Evolutionary conservation across 2,113 vertebrate genomes (phyloP).

Genomic region (Nothocercus julius): DNA sequence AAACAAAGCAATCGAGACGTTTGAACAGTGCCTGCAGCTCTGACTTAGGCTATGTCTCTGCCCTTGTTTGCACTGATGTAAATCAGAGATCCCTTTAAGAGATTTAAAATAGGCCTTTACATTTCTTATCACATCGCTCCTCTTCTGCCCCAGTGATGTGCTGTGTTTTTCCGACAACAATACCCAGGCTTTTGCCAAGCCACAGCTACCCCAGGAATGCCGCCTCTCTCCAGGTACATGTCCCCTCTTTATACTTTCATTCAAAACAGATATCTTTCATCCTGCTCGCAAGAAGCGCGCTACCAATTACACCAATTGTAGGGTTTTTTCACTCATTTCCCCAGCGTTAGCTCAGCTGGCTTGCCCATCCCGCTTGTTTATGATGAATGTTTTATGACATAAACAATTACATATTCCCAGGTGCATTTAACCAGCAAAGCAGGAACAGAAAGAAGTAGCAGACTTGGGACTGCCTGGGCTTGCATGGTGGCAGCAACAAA

Average conservation of each 20-base stretch:
- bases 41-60: conserved; percentile 49
- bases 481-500: conserved; percentile 58
- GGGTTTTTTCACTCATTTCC: conserved; percentile 52
- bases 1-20: conserved; percentile 43
- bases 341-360: conserved; percentile 40
- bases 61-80: conserved; percentile 68
- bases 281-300: not conserved
- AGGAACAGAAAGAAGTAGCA: conserved; percentile 63
- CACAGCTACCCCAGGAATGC: conserved; percentile 52
- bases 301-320: conserved; percentile 29
- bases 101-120: conserved; percentile 50
- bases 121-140: conserved; percentile 61
- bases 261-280: not conserved
- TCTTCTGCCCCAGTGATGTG: conserved; percentile 36
- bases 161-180: conserved; percentile 48
- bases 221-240: conserved; percentile 28
- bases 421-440: conserved; percentile 72
- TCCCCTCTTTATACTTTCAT: not conserved
- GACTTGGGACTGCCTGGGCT: conserved; percentile 57
- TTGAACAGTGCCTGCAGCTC: conserved; percentile 63
- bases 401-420: conserved; percentile 69
- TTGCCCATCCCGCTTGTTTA: conserved; percentile 50
- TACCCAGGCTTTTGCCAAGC: conserved; percentile 47
- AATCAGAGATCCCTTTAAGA: conserved; percentile 62
- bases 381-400: conserved; percentile 55